phyloP scores from a whole-genome alignment of 2,113 vertebrate genomes.

The Pongo pygmaeus region DNA sequence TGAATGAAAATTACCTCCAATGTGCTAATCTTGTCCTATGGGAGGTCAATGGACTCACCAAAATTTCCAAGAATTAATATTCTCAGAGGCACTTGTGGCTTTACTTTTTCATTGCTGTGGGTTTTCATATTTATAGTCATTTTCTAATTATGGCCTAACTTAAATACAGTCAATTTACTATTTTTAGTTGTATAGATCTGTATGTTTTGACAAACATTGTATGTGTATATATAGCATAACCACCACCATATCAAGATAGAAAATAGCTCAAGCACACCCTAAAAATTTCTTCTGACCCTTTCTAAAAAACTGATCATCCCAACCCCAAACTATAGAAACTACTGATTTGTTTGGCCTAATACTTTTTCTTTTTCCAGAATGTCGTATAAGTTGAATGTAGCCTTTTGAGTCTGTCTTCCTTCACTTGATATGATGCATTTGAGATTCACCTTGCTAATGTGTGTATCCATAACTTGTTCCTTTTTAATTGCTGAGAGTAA shows the following conservation, averaged over 20 bases:
- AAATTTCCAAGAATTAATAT: not conserved
- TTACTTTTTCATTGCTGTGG: not conserved
- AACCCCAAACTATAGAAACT: not conserved
- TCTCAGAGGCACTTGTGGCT: not conserved
- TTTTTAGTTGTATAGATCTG: not conserved
- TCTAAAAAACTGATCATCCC: not conserved
- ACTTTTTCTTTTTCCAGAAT: not conserved
- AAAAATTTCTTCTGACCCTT: not conserved
- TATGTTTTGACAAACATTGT: not conserved
- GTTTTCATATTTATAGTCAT: not conserved
- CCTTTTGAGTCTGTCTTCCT: not conserved
- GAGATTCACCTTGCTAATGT: not conserved
- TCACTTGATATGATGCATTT: not conserved
- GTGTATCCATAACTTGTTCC: not conserved
- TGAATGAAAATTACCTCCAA: not conserved
- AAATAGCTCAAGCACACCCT: not conserved
- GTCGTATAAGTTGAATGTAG: not conserved
- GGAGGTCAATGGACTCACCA: too few species aligned
- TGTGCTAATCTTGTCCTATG: not conserved
- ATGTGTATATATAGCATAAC: not conserved
- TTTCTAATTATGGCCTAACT: not conserved
- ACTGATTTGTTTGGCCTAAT: not conserved
- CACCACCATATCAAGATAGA: not conserved
- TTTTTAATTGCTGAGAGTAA: not conserved
- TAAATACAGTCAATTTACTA: not conserved